Evolutionary conservation across 1,140 invertebrate genomes (phyloP), one percentile per base, ranked within the genome.

Genomic region (Ceratosolen solmsi): DNA sequence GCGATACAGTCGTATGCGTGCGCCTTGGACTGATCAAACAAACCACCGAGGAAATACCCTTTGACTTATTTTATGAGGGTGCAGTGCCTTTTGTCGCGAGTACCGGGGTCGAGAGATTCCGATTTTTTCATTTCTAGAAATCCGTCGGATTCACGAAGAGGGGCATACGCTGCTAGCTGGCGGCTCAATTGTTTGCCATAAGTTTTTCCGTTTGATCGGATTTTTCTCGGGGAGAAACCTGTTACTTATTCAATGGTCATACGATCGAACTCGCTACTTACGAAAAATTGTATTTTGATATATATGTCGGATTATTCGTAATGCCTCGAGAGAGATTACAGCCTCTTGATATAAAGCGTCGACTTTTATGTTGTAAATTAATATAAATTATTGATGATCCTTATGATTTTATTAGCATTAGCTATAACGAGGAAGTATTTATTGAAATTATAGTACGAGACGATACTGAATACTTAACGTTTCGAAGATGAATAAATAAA

Each of bases 111-210:
- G n/a, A 63, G 56, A 73, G 54, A 27, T 56, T 54, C 46, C 74
- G 75, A 85, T 86, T 86, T 85, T 86, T 87, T 84, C 84, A 77
- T 87, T 85, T 84, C 83, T 85, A 86, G 85, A 87, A 86, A 85
- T 71, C 54, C 72, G 82, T 80, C 83, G 82, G 83, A 85, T 85
- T 85, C 86, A 86, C 84, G 84, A 87, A 70, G 80, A 79, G 81
- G 77, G 84, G 73, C 81, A 84, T 83, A 86, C 87, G 88, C 86
- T 79, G 85, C 83, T 27, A 73, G n/a, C n/a, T n/a, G n/a, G n/a
- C n/a, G 30, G 27, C 38, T 51, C 60, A 20, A 65, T 49, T 76
- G 80, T 76, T 75, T 76, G 51, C 51, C 30, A 1, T 46, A 33
- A 36, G n/a, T 60, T 82, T 72, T 75, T 77, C 17, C 36, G 4